These are phyloP conservation scores for Allolobophora icterica DNA, from an alignment of 2,888 invertebrate genomes.

Conservation along the genomic window DNA sequence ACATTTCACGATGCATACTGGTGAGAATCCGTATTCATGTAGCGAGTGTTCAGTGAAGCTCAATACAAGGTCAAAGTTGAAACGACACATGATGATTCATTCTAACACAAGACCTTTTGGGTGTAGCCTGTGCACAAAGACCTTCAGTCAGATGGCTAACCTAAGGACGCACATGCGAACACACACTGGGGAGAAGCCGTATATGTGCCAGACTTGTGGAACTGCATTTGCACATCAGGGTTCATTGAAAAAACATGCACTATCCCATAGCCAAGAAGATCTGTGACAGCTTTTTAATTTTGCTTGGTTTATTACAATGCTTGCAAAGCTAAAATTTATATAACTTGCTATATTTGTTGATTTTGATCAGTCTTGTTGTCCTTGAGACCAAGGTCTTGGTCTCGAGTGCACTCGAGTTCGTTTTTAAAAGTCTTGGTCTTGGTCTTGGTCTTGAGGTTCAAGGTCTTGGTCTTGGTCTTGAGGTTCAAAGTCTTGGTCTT, in stretches of 20 bases:
- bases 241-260: neutral
- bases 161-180: slow-evolving; percentile 13
- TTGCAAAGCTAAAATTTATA: neutral
- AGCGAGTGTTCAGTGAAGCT: neutral
- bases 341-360: neutral
- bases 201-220: slow-evolving; percentile 1
- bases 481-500: too few relatives aligned
- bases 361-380: too few relatives aligned
- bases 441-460: too few relatives aligned
- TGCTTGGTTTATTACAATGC: neutral
- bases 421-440: too few relatives aligned
- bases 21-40: neutral
- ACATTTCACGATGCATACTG: neutral
- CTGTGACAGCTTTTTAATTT: neutral
- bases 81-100: slow-evolving; percentile 7
- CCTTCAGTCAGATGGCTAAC: slow-evolving; percentile 6
- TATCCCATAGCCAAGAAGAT: neutral
- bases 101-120: neutral
- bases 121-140: neutral
- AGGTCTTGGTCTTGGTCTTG: too few relatives aligned
- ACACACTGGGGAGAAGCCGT: slow-evolving; percentile 22
- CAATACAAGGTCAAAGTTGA: neutral
- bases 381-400: too few relatives aligned
- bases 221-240: slow-evolving; percentile 14
- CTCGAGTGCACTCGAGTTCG: too few relatives aligned